Base-by-base conservation (phyloP, 2,797 vertebrate species). In the Xerus rutilus region DNA sequence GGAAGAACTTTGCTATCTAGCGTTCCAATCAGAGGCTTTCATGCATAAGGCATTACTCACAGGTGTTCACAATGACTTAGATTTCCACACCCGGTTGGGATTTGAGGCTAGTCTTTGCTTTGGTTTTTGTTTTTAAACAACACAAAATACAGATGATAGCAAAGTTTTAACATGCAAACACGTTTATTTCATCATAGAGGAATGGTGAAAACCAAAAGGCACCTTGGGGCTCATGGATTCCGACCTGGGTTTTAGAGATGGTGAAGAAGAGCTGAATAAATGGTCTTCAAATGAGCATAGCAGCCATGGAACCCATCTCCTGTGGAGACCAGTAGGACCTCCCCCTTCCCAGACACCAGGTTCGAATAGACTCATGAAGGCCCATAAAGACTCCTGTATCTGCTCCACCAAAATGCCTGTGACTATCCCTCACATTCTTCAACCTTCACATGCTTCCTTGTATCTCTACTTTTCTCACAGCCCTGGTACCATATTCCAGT, bases 271-370 rank as follows among this genome's bases (percentile, higher is more conserved):
- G 94, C 94, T 91, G 90, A 82, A 93, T 64, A 94, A 92, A 97
- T 95, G 97, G 88, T 97, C 65, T 98, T 96, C 96, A 98, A 98
- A 94, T 96, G 92, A 97, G 84, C 95, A 96, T 97, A 97, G 97
- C 13, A 35, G 30, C 21, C 47, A 43, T 28, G 17, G 49, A 49
- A 39, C 54, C 13, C 23, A 57, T 88, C 87, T 79, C 7, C 92
- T 30, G 2, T 17, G 64, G n/a, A 14, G 5, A 74, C n/a, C 35
- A 70, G 54, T 64, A 84, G 57, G 39, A 23, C 10, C 47, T 9
- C 14, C 43, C 18, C 35, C 32, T 86, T 73, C 81, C 15, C n/a
- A 69, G 21, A 20, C 2, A 72, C 54, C 45, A 59, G 72, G 30
- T 7, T 87, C 11, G 83, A 88, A 9, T 17, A 57, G 32, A 67